Percentiles rank a stretch among this genome's conserved stretches.
Conservation (phyloP, 2,888 invertebrate species). For the Xanthostigma xanthostigma region DNA sequence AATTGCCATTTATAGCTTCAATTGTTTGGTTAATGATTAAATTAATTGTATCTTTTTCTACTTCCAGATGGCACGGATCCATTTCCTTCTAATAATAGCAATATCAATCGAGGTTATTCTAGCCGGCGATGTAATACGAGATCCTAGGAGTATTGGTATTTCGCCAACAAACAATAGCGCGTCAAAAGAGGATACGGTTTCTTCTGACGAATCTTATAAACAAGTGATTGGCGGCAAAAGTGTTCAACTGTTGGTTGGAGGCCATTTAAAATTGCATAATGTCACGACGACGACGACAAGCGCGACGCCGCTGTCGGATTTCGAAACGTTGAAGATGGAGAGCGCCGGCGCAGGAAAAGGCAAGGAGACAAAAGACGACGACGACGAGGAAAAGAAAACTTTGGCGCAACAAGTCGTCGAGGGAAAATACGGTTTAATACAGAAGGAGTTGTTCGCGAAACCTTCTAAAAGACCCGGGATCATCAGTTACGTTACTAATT, state of each 20-base stretch:
- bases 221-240: too few relatives aligned
- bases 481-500: conserved; percentile 64
- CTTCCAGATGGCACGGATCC: too few relatives aligned
- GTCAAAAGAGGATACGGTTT: too few relatives aligned
- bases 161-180: too few relatives aligned
- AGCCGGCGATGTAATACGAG: too few relatives aligned
- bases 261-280: neutral
- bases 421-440: conserved; percentile 79
- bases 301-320: neutral
- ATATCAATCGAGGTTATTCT: too few relatives aligned
- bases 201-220: too few relatives aligned
- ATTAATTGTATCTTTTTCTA: too few relatives aligned
- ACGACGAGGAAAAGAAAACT: conserved; percentile 68
- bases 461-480: conserved; percentile 63
- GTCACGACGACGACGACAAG: neutral
- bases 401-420: conserved; percentile 80
- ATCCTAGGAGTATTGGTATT: too few relatives aligned
- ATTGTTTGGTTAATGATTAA: too few relatives aligned
- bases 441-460: conserved; percentile 63
- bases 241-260: neutral
- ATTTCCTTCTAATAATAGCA: too few relatives aligned
- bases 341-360: conserved; percentile 9
- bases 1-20: too few relatives aligned
- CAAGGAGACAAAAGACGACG: conserved; percentile 17
- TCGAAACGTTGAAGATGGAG: conserved; percentile 4